Conservation (phyloP, 2,113 vertebrate species). For the Pteropus alecto region DNA sequence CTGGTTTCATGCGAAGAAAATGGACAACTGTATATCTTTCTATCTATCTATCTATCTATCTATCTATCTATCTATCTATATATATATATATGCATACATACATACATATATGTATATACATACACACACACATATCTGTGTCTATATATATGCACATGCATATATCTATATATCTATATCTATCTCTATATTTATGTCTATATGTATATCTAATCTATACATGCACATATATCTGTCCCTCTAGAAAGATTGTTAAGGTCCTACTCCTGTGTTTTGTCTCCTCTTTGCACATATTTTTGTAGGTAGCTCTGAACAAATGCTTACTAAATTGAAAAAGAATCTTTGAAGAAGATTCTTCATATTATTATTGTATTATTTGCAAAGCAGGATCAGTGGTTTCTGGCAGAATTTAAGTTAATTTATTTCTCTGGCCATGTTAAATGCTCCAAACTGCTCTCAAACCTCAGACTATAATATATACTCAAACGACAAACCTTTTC, state of each 20-base stretch:
- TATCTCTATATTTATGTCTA: too few species aligned
- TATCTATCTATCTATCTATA: too few species aligned
- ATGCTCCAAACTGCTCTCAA: background rate
- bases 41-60: too few species aligned
- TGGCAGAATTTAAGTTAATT: constrained; percentile 19
- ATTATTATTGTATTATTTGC: background rate
- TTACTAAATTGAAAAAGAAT: background rate
- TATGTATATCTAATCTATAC: too few species aligned
- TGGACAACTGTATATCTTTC: too few species aligned
- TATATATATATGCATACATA: too few species aligned
- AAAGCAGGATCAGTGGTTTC: background rate
- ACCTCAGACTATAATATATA: background rate
- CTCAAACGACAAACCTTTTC: constrained; percentile 13
- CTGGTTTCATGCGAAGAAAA: accelerated
- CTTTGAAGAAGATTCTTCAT: background rate
- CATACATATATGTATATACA: too few species aligned
- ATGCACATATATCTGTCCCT: background rate
- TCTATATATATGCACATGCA: too few species aligned
- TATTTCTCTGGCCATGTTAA: background rate
- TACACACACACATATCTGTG: background rate
- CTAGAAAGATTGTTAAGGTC: background rate
- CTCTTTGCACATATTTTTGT: background rate
- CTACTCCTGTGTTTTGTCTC: background rate
- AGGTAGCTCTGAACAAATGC: background rate
- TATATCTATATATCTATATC: too few species aligned